These are phyloP conservation scores for Odocoileus hemionus DNA, from an alignment of 2,113 vertebrate species.

Conservation along the genomic window DNA sequence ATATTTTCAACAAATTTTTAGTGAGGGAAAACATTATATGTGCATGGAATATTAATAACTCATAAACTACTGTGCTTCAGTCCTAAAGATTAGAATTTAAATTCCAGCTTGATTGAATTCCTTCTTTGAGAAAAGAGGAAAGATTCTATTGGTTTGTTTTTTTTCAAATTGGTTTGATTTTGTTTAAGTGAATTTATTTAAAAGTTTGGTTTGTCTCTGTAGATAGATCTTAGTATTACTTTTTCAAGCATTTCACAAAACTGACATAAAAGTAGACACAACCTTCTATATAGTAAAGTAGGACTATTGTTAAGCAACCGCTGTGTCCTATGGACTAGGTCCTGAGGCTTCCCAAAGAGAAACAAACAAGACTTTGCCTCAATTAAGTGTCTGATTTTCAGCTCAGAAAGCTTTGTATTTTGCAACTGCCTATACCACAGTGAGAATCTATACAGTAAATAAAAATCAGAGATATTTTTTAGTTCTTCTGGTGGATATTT, in stretches of 20 bases:
- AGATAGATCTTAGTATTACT: not conserved
- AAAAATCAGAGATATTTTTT: not conserved
- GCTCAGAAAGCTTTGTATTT: not conserved
- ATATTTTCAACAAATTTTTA: constrained; percentile 8
- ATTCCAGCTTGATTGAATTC: not conserved
- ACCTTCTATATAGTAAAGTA: not conserved
- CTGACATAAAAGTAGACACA: not conserved
- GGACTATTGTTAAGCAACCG: not conserved
- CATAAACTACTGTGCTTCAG: not conserved
- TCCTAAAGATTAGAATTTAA: not conserved
- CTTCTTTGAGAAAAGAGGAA: not conserved
- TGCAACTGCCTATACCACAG: not conserved
- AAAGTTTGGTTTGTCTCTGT: not conserved
- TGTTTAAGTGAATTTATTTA: not conserved
- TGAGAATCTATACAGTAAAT: not conserved
- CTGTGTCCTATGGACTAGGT: not conserved
- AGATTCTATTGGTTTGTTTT: not conserved
- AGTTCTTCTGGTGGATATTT: not conserved
- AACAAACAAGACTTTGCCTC: not conserved
- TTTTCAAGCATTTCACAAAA: constrained; percentile 1
- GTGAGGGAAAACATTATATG: not conserved
- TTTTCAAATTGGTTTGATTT: not conserved
- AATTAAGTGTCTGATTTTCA: not conserved
- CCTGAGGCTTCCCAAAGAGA: not conserved
- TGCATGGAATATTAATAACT: not conserved